Evolutionary conservation across 2,888 invertebrate genomes (phyloP).

Genomic region (Sarcophaga rosellei): DNA sequence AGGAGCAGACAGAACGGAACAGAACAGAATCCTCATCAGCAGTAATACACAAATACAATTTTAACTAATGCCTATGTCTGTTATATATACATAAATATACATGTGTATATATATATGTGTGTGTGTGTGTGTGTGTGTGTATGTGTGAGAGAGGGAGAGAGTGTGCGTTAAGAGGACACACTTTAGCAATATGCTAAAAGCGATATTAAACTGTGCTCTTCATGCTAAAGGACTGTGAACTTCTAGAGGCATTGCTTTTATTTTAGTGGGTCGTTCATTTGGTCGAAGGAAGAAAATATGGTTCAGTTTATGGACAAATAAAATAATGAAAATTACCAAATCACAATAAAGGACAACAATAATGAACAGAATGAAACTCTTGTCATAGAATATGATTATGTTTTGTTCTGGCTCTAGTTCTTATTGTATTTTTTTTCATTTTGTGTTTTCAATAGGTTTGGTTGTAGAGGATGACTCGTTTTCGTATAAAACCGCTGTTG

Average conservation of each 20-base stretch:
- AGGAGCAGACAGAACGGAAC: neutral
- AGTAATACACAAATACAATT: neutral
- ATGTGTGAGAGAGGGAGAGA: too few species aligned
- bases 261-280: constrained; percentile 24
- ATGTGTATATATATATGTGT: neutral
- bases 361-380: constrained; percentile 14
- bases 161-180: constrained; percentile 16
- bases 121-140: neutral
- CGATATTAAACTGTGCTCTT: constrained; percentile 49
- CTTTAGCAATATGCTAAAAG: constrained; percentile 64
- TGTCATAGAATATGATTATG: constrained; percentile 37
- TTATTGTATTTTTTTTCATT: constrained; percentile 1
- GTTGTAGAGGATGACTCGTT: neutral
- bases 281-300: constrained; percentile 70
- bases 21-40: neutral
- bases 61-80: too few species aligned
- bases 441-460: neutral
- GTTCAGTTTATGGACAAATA: constrained; percentile 80
- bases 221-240: constrained; percentile 44
- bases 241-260: constrained; percentile 27
- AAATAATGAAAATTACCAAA: constrained; percentile 80
- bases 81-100: neutral
- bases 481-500: constrained; percentile 66
- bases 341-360: constrained; percentile 70
- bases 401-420: constrained; percentile 22